Evolutionary conservation across 1,140 invertebrate genomes (phyloP).

Genomic region (Latrodectus geometricus): DNA sequence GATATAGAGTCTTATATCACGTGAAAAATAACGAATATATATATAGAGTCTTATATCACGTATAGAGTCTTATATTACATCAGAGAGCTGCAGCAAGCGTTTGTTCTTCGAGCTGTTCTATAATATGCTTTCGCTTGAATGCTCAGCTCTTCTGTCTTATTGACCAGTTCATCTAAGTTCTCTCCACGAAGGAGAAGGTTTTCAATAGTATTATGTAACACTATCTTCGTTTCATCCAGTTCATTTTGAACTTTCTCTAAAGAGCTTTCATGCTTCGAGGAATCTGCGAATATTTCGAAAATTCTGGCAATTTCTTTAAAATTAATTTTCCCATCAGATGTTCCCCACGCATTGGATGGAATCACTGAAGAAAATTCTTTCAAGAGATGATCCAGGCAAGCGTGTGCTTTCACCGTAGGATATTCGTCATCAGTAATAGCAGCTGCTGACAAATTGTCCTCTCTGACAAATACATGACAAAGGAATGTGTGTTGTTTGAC

Average conservation of each 20-base stretch:
- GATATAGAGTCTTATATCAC: too few species aligned
- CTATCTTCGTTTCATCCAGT: slow-evolving; percentile 99
- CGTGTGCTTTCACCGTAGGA: slow-evolving; percentile 93
- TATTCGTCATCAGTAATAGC: slow-evolving; percentile 98
- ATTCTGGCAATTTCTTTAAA: slow-evolving; percentile 77
- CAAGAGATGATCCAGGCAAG: slow-evolving; percentile 92
- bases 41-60: too few species aligned
- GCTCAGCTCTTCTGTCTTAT: slow-evolving; percentile 95
- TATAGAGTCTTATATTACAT: neutral
- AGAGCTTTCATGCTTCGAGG: slow-evolving; percentile 80
- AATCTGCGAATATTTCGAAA: slow-evolving; percentile 88
- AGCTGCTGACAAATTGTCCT: slow-evolving; percentile 91
- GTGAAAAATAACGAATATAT: too few species aligned
- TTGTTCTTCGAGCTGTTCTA: slow-evolving; percentile 80
- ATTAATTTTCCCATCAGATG: slow-evolving; percentile 71
- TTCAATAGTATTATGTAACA: slow-evolving; percentile 97
- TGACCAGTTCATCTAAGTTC: slow-evolving; percentile 97
- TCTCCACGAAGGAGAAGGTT: slow-evolving; percentile 96
- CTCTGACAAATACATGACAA: slow-evolving; percentile 95
- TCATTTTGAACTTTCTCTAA: slow-evolving; percentile 97
- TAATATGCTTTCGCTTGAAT: slow-evolving; percentile 98
- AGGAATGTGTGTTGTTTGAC: slow-evolving; percentile 84
- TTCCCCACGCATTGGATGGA: slow-evolving; percentile 77
- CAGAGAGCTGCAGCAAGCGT: slow-evolving; percentile 60
- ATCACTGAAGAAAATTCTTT: slow-evolving; percentile 90